Evolutionary conservation across 2,888 invertebrate species (phyloP).

Genomic region (Folsomia manolachei): DNA sequence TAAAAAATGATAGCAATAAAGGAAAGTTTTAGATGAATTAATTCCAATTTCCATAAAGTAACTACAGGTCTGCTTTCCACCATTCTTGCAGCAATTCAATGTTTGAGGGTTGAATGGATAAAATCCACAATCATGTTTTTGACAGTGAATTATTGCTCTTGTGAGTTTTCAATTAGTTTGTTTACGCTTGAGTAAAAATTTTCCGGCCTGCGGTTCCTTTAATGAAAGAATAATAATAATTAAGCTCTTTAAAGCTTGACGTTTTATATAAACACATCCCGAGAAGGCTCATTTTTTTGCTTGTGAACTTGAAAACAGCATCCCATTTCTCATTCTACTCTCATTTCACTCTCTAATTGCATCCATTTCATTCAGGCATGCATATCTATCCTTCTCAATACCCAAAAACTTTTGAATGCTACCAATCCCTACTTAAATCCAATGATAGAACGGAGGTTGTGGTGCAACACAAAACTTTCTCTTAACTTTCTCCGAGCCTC

Average conservation of each 20-base stretch:
- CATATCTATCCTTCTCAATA: constrained; percentile 1
- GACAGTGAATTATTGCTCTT: constrained; percentile 51
- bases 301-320: constrained; percentile 41
- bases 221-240: constrained; percentile 51
- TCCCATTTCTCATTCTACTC: constrained; percentile 34
- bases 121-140: constrained; percentile 41
- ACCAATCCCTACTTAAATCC: background rate
- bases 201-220: constrained; percentile 45
- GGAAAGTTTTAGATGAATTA: constrained; percentile 13
- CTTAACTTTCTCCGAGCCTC: constrained; percentile 2
- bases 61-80: constrained; percentile 33
- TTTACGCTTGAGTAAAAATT: constrained; percentile 50
- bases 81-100: background rate
- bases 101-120: background rate
- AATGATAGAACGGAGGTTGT: background rate
- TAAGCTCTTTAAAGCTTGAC: constrained; percentile 48
- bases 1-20: constrained; percentile 6
- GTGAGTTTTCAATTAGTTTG: constrained; percentile 51
- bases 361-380: constrained; percentile 1
- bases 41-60: constrained; percentile 48
- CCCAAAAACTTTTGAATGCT: too few species aligned
- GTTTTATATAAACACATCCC: constrained; percentile 37
- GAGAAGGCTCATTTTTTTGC: constrained; percentile 41
- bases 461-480: background rate
- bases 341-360: constrained; percentile 14